Conservation (phyloP, 2,888 invertebrate genomes). For the Toxonevra muliebris region DNA sequence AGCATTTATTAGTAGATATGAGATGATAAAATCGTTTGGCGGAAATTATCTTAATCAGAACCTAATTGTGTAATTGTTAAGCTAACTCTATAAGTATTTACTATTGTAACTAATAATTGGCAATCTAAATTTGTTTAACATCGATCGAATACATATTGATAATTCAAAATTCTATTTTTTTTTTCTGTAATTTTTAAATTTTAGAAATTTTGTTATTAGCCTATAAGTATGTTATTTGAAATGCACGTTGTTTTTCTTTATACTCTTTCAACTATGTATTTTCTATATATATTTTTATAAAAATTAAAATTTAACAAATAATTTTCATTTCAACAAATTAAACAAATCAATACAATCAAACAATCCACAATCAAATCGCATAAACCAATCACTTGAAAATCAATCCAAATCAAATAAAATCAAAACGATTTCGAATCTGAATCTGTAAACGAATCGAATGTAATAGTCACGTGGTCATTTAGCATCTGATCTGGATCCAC, state of each 20-base stretch:
- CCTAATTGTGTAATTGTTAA: too few relatives aligned
- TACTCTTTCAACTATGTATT: constrained; percentile 5
- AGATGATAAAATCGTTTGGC: too few relatives aligned
- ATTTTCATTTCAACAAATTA: not conserved
- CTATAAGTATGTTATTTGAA: constrained; percentile 18
- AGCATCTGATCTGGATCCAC: constrained; percentile 83
- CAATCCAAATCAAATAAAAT: constrained; percentile 5
- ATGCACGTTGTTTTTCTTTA: constrained; percentile 15
- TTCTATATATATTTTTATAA: constrained; percentile 11
- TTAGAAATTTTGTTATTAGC: constrained; percentile 32
- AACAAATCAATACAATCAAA: not conserved
- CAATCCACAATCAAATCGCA: constrained; percentile 14
- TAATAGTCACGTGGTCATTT: constrained; percentile 83
- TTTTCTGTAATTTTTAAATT: not conserved
- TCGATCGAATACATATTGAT: not conserved
- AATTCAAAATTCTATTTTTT: too few relatives aligned
- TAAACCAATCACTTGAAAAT: constrained; percentile 15
- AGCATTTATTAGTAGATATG: too few relatives aligned
- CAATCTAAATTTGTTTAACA: not conserved
- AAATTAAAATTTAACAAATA: not conserved
- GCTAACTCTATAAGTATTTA: too few relatives aligned
- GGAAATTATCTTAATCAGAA: too few relatives aligned
- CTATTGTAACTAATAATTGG: not conserved
- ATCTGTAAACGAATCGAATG: constrained; percentile 21
- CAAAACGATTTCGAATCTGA: constrained; percentile 10